phyloP scores from a whole-genome alignment of 2,888 invertebrate species.

The Platycheirus albimanus region DNA sequence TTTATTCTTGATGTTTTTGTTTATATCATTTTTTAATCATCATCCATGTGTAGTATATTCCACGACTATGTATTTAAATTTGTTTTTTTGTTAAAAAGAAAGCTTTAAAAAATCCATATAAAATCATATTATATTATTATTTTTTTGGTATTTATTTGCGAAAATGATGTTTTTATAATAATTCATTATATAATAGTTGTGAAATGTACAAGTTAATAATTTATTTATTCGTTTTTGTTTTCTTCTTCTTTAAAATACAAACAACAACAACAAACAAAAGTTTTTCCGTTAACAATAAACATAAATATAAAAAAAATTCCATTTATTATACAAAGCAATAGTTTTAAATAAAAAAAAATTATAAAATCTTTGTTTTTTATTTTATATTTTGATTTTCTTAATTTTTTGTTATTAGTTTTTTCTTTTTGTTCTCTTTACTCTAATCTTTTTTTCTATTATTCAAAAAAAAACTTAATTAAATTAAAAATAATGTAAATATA shows the following conservation, averaged over 20 bases:
- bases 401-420: slow-evolving; percentile 46
- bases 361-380: slow-evolving; percentile 29
- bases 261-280: not conserved
- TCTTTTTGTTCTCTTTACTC: slow-evolving; percentile 18
- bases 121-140: slow-evolving; percentile 31
- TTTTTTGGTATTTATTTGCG: slow-evolving; percentile 63
- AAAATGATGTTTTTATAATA: slow-evolving; percentile 39
- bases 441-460: slow-evolving; percentile 22
- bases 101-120: slow-evolving; percentile 51
- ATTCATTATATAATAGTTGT: slow-evolving; percentile 50
- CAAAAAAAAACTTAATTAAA: slow-evolving; percentile 38
- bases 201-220: slow-evolving; percentile 69
- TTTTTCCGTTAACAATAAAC: slow-evolving; percentile 56
- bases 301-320: slow-evolving; percentile 54
- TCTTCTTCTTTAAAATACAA: slow-evolving; percentile 38
- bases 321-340: slow-evolving; percentile 69
- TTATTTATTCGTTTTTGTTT: slow-evolving; percentile 64
- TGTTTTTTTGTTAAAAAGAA: slow-evolving; percentile 40
- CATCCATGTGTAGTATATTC: slow-evolving; percentile 66
- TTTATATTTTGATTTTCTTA: slow-evolving; percentile 47
- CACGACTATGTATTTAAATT: slow-evolving; percentile 44
- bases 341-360: slow-evolving; percentile 43
- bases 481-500: slow-evolving; percentile 55
- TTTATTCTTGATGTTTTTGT: slow-evolving; percentile 46
- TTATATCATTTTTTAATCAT: slow-evolving; percentile 44